Evolutionary conservation across 2,797 vertebrate species (phyloP).

Genomic region (Paramormyrops hopkinsi): DNA sequence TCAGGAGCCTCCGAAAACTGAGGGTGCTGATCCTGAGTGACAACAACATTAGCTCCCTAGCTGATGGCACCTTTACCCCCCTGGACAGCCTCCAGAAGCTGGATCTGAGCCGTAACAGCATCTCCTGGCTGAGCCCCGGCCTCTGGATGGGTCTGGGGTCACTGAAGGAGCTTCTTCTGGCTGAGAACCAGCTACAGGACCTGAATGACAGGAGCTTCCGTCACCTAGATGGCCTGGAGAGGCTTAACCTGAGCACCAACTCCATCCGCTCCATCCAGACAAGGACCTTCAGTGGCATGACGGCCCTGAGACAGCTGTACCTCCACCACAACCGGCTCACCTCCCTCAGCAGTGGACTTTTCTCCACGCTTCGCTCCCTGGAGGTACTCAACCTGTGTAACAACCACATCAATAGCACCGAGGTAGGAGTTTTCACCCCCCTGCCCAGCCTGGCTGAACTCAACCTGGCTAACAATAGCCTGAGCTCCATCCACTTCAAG

Average conservation of each 20-base stretch:
- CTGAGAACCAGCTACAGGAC: conserved; percentile 56
- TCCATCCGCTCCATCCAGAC: conserved; percentile 52
- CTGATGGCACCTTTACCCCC: conserved; percentile 51
- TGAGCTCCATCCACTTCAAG: conserved; percentile 62
- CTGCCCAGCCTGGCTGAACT: conserved; percentile 63
- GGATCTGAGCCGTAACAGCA: conserved; percentile 67
- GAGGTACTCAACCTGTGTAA: conserved; percentile 64
- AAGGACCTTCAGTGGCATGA: conserved; percentile 62
- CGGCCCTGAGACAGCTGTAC: conserved; percentile 58
- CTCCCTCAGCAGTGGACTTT: conserved; percentile 52
- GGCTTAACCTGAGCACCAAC: conserved; percentile 65
- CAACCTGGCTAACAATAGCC: conserved; percentile 58
- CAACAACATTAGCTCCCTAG: conserved; percentile 59
- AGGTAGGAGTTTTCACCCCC: conserved; percentile 53
- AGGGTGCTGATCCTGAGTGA: conserved; percentile 60
- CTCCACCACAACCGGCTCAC: conserved; percentile 60
- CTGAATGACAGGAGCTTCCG: conserved; percentile 54
- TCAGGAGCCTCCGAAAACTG: conserved; percentile 56
- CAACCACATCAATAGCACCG: conserved; percentile 57
- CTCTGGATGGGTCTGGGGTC: conserved; percentile 62
- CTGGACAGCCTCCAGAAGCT: conserved; percentile 66
- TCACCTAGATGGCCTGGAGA: conserved; percentile 64
- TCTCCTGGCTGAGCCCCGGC: conserved; percentile 50
- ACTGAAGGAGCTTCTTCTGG: conserved; percentile 61
- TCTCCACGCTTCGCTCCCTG: conserved; percentile 69